A percentile compares a stretch with the other conserved stretches of the same genome.
These are phyloP conservation scores for Spea bombifrons DNA, from an alignment of 2,113 vertebrate species.

Conservation along the genomic window DNA sequence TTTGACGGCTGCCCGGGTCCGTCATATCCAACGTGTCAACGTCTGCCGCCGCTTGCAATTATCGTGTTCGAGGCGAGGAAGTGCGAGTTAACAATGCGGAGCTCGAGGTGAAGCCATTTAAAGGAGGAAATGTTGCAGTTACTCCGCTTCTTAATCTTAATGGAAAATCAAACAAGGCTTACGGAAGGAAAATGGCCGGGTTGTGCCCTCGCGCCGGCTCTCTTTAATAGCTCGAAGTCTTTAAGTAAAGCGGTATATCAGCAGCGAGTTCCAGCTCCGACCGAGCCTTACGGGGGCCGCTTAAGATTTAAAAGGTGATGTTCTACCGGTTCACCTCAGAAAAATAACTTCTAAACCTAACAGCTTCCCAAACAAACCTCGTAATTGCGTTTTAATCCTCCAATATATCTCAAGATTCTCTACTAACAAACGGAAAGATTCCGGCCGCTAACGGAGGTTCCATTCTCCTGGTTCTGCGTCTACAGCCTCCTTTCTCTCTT, in stretches of 20 bases:
- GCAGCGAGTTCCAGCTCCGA: neutral
- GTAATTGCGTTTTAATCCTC: no score
- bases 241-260: neutral
- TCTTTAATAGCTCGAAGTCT: neutral
- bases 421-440: no score
- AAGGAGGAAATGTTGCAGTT: neutral
- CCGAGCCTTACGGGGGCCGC: neutral
- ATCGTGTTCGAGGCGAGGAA: conserved; percentile 13
- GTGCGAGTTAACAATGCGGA: neutral
- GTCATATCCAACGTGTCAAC: neutral
- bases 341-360: no score
- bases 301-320: neutral
- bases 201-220: neutral
- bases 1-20: conserved; percentile 14
- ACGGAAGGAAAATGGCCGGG: neutral
- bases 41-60: conserved; percentile 17
- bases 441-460: no score
- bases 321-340: no score
- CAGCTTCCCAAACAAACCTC: no score
- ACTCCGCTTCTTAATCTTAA: conserved; percentile 36
- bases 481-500: no score
- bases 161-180: conserved; percentile 37
- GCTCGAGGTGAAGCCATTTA: conserved; percentile 21
- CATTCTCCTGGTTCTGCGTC: no score
- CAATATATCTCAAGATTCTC: no score